A percentile compares a stretch with the other conserved stretches of the same genome.
Conservation (phyloP, 2,888 invertebrate genomes). For the Erebia palarica region DNA sequence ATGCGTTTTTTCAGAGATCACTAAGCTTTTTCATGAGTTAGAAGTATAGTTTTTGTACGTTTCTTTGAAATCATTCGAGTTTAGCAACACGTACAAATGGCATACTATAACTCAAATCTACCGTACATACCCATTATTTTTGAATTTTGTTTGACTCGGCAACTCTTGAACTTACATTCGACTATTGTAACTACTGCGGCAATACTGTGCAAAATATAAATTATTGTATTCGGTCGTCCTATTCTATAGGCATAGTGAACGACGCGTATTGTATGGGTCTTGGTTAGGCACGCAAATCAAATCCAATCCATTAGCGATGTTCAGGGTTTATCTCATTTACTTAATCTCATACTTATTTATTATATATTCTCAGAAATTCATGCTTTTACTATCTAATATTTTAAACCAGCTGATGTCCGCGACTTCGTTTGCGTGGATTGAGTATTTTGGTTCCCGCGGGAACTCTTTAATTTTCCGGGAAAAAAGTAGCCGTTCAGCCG, state of each 20-base stretch:
- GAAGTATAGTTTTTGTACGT: background rate
- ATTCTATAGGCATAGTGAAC: background rate
- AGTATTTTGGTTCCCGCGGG: too few relatives aligned
- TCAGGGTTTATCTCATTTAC: background rate
- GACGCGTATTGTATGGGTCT: background rate
- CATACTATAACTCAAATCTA: background rate
- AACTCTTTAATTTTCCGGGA: too few relatives aligned
- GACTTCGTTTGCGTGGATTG: too few relatives aligned
- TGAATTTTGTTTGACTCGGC: background rate
- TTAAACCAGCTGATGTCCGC: too few relatives aligned
- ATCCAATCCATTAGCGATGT: slow-evolving; percentile 2
- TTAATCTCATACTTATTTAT: too few relatives aligned
- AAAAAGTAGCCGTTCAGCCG: too few relatives aligned
- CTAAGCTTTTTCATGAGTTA: too few relatives aligned
- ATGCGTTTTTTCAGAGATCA: too few relatives aligned
- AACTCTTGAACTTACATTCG: background rate
- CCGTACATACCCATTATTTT: background rate
- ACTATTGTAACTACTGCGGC: background rate
- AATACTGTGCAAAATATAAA: background rate
- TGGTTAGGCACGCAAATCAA: background rate
- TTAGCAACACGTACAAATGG: too few relatives aligned
- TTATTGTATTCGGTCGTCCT: background rate
- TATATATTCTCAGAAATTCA: too few relatives aligned
- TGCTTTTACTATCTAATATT: too few relatives aligned
- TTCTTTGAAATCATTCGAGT: background rate